Conservation (phyloP, 2,888 invertebrate genomes). For the Elysia crispata region DNA sequence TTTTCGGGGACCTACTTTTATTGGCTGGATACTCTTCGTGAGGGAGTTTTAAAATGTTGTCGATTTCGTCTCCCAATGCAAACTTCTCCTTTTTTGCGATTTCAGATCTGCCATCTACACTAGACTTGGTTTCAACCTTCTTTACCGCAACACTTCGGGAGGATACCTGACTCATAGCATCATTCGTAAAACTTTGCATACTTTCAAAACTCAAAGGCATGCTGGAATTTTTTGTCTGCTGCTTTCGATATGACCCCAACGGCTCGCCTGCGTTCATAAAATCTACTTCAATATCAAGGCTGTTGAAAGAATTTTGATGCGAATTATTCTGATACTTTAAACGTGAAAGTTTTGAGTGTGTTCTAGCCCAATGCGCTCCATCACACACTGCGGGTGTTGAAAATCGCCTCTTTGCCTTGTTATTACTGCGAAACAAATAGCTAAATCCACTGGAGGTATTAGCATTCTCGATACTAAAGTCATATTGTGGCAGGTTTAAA, state of each 20-base stretch:
- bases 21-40: no score
- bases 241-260: background rate
- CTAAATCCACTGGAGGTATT: background rate
- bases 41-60: no score
- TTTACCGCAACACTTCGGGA: no score
- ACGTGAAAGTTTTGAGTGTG: constrained; percentile 9
- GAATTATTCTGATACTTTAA: constrained; percentile 34
- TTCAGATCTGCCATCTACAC: background rate
- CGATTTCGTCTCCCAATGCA: no score
- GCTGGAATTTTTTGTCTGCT: no score
- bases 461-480: background rate
- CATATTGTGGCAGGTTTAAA: no score
- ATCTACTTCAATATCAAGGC: constrained; percentile 39
- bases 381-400: background rate
- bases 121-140: background rate
- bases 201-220: no score
- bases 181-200: background rate
- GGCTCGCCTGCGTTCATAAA: constrained; percentile 41
- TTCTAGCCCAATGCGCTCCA: background rate
- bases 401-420: background rate
- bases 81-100: background rate
- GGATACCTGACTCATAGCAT: background rate
- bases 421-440: background rate
- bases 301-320: constrained; percentile 26
- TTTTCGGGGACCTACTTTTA: no score